Base-by-base conservation (phyloP, 2,888 invertebrate species). In the Petrolisthes cinctipes region DNA sequence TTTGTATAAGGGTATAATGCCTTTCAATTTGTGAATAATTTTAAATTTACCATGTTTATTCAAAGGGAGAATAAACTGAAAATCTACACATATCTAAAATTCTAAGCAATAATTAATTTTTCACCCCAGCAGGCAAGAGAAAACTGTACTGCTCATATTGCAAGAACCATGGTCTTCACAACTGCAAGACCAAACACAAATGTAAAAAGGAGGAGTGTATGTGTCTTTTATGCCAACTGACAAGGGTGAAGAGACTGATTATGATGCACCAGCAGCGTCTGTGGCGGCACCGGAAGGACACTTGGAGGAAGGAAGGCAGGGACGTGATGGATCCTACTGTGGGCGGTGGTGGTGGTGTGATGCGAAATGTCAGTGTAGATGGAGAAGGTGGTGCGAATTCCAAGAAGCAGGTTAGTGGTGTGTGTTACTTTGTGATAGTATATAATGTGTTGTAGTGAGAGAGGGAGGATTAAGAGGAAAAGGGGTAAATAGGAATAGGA, bases 211-310 rank as follows among this genome's bases (percentile, higher is more conserved):
- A 87, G 71, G 71, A 82, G 71, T 90, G 90, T 14, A 66, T 76
- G n/a, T 90, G 90, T 56, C 81, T 87, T 2, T 75, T 90, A 56
- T 90, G 90, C 73, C 71, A 90, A 71, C 82, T 90, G 51, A 85
- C 89, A 4, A 83, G 89, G 37, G 51, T 87, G 23, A 78, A 82
- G 7, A 86, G 89, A 57, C 82, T 88, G 20, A 82, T 85, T 71
- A 90, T 90, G 90, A 83, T 87, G 14, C 85, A 90, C 71, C 90
- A 90, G n/a, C 90, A 90, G 86, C 82, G 86, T 4, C 80, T 90
- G 23, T 90, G 90, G 89, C 73, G 90, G 17, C 87, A 88, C 76
- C 88, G 87, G 37, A 89, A 88, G 84, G 84, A 88, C 71, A 37
- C 79, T 7, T 68, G 75, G n/a, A 76, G 78, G 82, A 82, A 79